A percentile compares a stretch with the other conserved stretches of the same genome.
Conservation (phyloP, 2,113 vertebrate genomes). For the Orthochromis malagaraziensis region DNA sequence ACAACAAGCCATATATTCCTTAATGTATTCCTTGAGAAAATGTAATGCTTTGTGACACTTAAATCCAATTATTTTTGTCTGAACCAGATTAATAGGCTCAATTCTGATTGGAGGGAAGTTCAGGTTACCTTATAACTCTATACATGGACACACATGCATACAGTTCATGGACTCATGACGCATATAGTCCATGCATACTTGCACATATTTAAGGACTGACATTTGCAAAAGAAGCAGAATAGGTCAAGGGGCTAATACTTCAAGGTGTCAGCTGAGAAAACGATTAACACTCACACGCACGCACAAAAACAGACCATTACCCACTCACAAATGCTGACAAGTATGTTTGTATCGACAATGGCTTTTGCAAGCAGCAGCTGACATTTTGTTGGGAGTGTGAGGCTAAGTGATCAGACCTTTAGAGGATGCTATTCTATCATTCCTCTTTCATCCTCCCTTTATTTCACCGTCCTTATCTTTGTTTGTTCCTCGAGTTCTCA, state of each 20-base stretch:
- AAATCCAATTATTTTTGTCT: neutral
- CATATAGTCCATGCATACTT: neutral
- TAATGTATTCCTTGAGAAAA: neutral
- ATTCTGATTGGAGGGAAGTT: neutral
- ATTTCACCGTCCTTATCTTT: slow-evolving; percentile 34
- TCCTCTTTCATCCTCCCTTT: slow-evolving; percentile 32
- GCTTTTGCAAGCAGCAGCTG: slow-evolving; percentile 36
- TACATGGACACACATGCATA: neutral
- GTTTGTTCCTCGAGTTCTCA: slow-evolving; percentile 26
- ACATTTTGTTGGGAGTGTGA: slow-evolving; percentile 52
- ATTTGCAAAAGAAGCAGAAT: slow-evolving; percentile 11
- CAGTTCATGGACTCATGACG: neutral
- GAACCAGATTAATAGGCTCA: neutral
- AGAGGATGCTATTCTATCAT: slow-evolving; percentile 40
- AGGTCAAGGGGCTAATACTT: slow-evolving; percentile 28
- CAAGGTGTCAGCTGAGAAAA: neutral
- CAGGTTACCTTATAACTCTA: neutral
- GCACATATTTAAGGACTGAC: neutral
- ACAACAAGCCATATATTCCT: neutral
- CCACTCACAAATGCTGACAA: slow-evolving; percentile 4
- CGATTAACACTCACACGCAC: neutral
- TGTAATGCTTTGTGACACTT: neutral
- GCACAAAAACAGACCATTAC: neutral
- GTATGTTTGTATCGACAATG: slow-evolving; percentile 23
- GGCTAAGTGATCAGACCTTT: slow-evolving; percentile 64